phyloP scores from a whole-genome alignment of 2,113 vertebrate species.

The Hyla sarda region DNA sequence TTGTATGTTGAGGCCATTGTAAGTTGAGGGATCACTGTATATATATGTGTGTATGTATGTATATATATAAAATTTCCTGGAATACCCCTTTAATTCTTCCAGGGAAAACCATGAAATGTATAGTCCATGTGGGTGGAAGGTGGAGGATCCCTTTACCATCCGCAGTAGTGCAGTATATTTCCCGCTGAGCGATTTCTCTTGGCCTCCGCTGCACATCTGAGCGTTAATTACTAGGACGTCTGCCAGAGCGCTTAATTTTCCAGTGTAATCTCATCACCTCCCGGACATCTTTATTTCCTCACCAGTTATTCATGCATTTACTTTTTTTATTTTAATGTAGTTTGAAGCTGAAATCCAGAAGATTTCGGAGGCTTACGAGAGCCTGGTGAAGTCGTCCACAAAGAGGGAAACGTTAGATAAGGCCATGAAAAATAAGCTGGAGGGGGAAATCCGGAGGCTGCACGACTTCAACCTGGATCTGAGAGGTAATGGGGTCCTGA shows the following conservation, averaged over 20 bases:
- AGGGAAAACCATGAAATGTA: not conserved
- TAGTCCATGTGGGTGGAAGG: not conserved
- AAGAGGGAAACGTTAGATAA: constrained; percentile 86
- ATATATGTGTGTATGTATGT: too few relatives aligned
- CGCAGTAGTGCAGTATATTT: not conserved
- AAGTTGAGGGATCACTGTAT: too few relatives aligned
- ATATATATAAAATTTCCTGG: too few relatives aligned
- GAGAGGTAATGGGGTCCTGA: constrained; percentile 69
- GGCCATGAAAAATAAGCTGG: constrained; percentile 83
- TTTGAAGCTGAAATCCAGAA: constrained; percentile 84
- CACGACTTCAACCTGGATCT: constrained; percentile 89
- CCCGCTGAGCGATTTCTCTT: not conserved
- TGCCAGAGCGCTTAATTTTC: not conserved
- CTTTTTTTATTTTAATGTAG: constrained; percentile 67
- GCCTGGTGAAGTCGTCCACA: constrained; percentile 83
- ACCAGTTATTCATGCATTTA: not conserved
- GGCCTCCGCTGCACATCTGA: not conserved
- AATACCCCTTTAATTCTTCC: too few relatives aligned
- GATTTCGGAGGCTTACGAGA: constrained; percentile 85
- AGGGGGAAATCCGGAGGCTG: constrained; percentile 85
- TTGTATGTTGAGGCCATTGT: too few relatives aligned
- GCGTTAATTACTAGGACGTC: not conserved
- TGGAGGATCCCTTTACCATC: not conserved
- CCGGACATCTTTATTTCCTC: not conserved
- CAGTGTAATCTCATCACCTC: not conserved